These are phyloP conservation scores for Scopus umbretta DNA, from an alignment of 2,113 vertebrate genomes.

Conservation along the genomic window DNA sequence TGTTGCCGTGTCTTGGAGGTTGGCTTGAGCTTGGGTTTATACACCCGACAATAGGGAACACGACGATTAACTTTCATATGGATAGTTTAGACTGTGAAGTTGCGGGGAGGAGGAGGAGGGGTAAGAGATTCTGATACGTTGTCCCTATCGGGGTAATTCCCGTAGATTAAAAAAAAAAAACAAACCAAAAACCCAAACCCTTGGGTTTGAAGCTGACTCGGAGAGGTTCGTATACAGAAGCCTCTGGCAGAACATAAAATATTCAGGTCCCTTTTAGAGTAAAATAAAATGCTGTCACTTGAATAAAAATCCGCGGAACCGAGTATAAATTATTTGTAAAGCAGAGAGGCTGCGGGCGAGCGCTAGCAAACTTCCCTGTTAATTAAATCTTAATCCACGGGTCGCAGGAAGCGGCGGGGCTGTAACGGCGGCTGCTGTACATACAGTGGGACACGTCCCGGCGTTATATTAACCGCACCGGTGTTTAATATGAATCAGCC, in stretches of 20 bases:
- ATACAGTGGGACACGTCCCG: conserved; percentile 7
- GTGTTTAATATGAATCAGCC: conserved; percentile 61
- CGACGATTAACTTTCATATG: conserved; percentile 31
- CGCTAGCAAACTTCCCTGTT: conserved; percentile 38
- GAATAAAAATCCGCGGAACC: conserved; percentile 40
- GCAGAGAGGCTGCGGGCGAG: conserved; percentile 22
- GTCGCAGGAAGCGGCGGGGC: conserved; percentile 14
- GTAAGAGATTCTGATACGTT: neutral
- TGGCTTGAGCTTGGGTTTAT: conserved; percentile 41
- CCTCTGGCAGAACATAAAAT: neutral
- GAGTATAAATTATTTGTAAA: conserved; percentile 56
- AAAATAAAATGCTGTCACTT: conserved; percentile 28
- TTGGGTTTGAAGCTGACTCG: neutral
- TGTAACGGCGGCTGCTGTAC: neutral
- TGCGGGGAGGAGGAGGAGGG: neutral
- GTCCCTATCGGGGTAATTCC: neutral
- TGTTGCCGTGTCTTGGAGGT: conserved; percentile 27
- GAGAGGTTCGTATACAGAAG: neutral
- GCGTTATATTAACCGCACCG: neutral
- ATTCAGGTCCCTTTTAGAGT: conserved; percentile 17
- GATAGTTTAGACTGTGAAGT: conserved; percentile 8
- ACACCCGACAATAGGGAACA: conserved; percentile 16
- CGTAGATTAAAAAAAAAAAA: neutral
- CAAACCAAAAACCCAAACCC: too few relatives aligned
- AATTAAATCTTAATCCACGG: conserved; percentile 62